Percentiles rank a stretch among this genome's conserved stretches.
phyloP scores from a whole-genome alignment of 1,140 invertebrate genomes.

The Drosophila teissieri region DNA sequence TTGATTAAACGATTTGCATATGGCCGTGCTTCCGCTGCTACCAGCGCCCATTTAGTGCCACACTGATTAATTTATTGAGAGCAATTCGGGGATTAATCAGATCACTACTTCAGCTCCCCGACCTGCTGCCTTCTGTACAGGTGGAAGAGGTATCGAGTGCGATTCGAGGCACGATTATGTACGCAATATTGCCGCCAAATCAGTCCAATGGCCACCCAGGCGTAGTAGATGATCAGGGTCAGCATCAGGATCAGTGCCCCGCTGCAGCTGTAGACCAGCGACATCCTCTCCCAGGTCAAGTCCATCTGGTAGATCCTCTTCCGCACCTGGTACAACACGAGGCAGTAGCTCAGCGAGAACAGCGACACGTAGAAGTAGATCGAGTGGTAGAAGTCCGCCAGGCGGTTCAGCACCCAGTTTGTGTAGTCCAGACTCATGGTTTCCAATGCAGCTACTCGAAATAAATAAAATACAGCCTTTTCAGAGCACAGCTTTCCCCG shows the following conservation, averaged over 20 bases:
- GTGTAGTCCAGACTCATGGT: conserved; percentile 2
- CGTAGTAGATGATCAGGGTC: conserved; percentile 13
- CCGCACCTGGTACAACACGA: background rate
- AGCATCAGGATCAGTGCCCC: conserved; percentile 5
- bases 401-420: background rate
- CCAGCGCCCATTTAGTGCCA: conserved; percentile 22
- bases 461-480: background rate
- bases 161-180: background rate
- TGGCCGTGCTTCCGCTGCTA: conserved; percentile 8
- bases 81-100: conserved; percentile 30
- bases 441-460: background rate
- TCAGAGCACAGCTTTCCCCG: background rate
- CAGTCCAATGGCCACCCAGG: background rate
- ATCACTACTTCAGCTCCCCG: background rate
- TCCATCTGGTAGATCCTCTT: conserved; percentile 22
- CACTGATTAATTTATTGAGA: conserved; percentile 44
- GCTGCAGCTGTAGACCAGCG: conserved; percentile 7
- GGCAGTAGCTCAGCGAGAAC: conserved; percentile 1
- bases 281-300: conserved; percentile 15
- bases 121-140: background rate
- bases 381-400: conserved; percentile 24
- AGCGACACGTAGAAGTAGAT: conserved; percentile 26
- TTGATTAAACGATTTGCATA: conserved; percentile 79
- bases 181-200: background rate
- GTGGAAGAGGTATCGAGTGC: background rate